Base-by-base conservation (phyloP, 2,888 invertebrate species). In the Masnerella sp. region DNA sequence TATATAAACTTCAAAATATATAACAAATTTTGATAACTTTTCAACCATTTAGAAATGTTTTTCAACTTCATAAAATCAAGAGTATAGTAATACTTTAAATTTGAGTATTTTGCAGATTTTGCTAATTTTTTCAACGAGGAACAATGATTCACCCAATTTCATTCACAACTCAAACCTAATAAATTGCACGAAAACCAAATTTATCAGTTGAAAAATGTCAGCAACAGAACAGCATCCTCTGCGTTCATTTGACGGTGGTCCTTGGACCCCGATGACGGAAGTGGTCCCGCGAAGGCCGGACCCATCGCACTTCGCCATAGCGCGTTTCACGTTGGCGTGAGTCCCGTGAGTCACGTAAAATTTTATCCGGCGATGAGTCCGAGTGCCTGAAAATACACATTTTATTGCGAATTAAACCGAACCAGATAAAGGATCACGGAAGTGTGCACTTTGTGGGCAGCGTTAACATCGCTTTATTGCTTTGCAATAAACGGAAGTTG, bases 261-360 rank as follows among this genome's bases (percentile, higher is more conserved):
- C 69, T 69, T 70, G 69, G 62, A 15, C 30, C 30, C 15, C 22
- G 17, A 64, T 65, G 43, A 62, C 71, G 71, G 64, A 71, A 71
- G 59, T 71, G 45, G 59, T 45, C 42, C 58, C 22, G 32, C 38
- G 62, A 70, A 70, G 62, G 62, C 43, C 49, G 58, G 18, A 20
- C 22, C 25, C 54, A 17, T 17, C 36, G 45, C 17, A 38, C 18
- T 14, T 34, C 18, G 22, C 42, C 49, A 45, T 30, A 47, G 28
- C 28, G n/a, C 42, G 30, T 20, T 12, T 65, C 20, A 51, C 43
- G 52, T 59, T 72, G 51, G 58, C 61, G 67, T 42, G 42, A 59
- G 40, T 56, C 15, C 22, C 14, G 25, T 73, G 73, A 68, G 58
- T 68, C 73, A 68, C n/a, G 32, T 40, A 3, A 32, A 36, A 25